Evolutionary conservation across 1,140 invertebrate genomes (phyloP), one percentile per base, ranked within the genome.

Genomic region (Nasonia vitripennis): DNA sequence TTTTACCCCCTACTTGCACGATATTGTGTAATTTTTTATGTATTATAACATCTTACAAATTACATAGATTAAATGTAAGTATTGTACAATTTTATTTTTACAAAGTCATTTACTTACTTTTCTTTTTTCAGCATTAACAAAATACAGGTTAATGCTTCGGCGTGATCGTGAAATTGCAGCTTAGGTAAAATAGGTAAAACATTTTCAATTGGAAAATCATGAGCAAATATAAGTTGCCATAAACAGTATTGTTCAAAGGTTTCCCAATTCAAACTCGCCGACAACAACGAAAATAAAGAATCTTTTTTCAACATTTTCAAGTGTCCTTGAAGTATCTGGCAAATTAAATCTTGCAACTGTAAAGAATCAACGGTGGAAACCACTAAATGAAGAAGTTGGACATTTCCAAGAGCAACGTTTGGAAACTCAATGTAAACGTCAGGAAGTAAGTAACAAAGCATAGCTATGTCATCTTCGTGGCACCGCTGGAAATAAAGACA

Each of bases 241-340:
- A 99, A 95, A 91, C 98, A 99, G 90, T 98, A 97, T 91, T 99
- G 98, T 92, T 99, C 98, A 89, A 98, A 98, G 2, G 98, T 99
- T 92, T 99, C 98, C 98, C 98, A 99, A 81, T 95, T 95, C 79
- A 99, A 94, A 90, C 97, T 99, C 14, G 96, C 96, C 87, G 96
- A 97, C 90, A 97, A 90, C 90, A 97, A 94, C 51, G 94, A 93
- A 51, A 95, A 95, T 45, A 97, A 94, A 34, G 95, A 95, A 88
- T 97, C 96, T 68, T 95, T 95, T 90, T 97, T 96, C 74, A 97
- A 95, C 95, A 98, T 96, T 87, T 95, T 95, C 45, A 98, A 92
- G 89, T 97, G 96, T 73, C 98, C 98, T 93, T 98, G 98, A 87
- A 99, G 94, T 87, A 99, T 97, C 89, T 97, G 95, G 93, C 97